phyloP scores from a whole-genome alignment of 1,140 invertebrate genomes.

The Diachasmimorpha longicaudata region DNA sequence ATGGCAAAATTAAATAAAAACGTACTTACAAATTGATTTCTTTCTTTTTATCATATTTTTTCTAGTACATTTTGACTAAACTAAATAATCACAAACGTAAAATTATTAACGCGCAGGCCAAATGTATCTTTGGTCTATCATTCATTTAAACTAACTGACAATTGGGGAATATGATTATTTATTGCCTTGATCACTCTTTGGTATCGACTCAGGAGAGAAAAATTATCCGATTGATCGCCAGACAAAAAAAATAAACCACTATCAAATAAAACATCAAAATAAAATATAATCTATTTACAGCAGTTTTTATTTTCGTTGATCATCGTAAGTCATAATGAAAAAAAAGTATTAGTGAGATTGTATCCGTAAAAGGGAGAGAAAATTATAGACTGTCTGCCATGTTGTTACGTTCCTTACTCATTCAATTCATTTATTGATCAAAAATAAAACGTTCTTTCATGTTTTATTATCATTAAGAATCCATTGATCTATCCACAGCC shows the following conservation, averaged over 20 bases:
- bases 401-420: background rate
- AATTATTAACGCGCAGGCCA: background rate
- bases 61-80: background rate
- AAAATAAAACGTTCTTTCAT: conserved; percentile 31
- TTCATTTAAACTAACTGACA: background rate
- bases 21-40: background rate
- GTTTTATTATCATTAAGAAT: conserved; percentile 48
- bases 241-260: conserved; percentile 18
- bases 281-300: conserved; percentile 55
- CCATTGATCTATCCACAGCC: conserved; percentile 40
- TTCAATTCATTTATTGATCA: conserved; percentile 6
- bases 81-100: background rate
- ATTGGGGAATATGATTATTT: background rate
- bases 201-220: background rate
- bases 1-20: background rate
- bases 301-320: conserved; percentile 51
- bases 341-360: conserved; percentile 37
- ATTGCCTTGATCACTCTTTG: background rate
- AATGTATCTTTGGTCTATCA: background rate
- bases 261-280: conserved; percentile 26
- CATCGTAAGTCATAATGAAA: conserved; percentile 48
- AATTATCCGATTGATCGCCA: background rate
- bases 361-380: conserved; percentile 31
- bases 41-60: background rate
- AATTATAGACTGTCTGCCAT: background rate